phyloP scores from a whole-genome alignment of 64 coral and sea anemone species.

The Astreopora myriophthalma region DNA sequence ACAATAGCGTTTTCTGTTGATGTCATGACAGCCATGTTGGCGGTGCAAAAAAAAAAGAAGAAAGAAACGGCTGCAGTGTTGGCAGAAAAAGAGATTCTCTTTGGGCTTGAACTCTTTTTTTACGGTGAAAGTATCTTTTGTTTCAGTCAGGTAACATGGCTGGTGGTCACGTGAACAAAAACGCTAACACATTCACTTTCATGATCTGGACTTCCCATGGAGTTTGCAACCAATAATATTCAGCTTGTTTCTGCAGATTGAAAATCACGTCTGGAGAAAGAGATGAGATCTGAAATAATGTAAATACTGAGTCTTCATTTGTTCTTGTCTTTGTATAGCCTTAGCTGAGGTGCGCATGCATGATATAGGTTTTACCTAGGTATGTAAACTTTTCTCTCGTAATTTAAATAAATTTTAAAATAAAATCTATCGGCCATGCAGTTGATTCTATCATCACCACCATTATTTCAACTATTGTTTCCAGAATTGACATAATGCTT shows the following conservation, averaged over 20 bases:
- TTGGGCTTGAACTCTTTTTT: no score
- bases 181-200: no score
- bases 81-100: no score
- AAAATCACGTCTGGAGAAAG: constrained; percentile 41
- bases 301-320: constrained; percentile 48
- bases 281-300: constrained; percentile 37
- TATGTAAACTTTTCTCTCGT: neutral
- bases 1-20: no score
- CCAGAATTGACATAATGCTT: neutral
- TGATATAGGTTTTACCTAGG: constrained; percentile 18
- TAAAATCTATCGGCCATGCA: neutral
- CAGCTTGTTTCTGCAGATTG: constrained; percentile 30
- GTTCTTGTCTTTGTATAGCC: constrained; percentile 36
- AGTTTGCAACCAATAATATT: constrained; percentile 1
- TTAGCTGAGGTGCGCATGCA: constrained; percentile 12
- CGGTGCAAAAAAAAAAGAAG: no score
- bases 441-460: neutral
- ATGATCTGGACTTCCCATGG: neutral
- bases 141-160: no score
- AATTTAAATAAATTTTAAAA: neutral
- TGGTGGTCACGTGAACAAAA: no score
- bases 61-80: no score
- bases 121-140: no score
- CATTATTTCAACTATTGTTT: neutral
- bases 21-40: no score